Base-by-base conservation (phyloP, 1,140 invertebrate species). In the Apis cerana region DNA sequence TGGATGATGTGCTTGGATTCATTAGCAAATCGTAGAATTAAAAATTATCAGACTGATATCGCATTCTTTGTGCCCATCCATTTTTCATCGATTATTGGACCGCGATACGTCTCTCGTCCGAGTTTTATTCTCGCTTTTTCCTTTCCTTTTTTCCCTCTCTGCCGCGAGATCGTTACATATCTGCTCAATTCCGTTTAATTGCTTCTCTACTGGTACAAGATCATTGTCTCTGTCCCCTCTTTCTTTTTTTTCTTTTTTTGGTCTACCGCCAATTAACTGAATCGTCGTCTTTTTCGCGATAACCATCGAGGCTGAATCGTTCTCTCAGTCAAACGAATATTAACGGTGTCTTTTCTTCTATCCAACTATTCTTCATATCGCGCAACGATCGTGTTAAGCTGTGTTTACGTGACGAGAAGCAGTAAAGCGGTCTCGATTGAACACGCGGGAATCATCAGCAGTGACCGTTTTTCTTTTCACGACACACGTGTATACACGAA, bases 101-200 rank as follows among this genome's bases (percentile, higher is more conserved):
- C 27, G 27, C 27, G 27, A 27, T 27, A 27, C 33, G 33, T 33
- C 33, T 33, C 33, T 33, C 33, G 33, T 43, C 4, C 5, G 33
- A 43, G 33, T 33, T 33, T 33, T 33, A 33, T 43, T 0, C 5
- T 19, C 8, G 13, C 58, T 52, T 13, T 52, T 11, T 52, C 50
- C 12, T 12, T 52, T 52, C 4, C 1, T 12, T 52, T 12, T 52
- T 52, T 1, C 11, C 50, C 12, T 52, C 12, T 13, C 50, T 52
- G 33, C 4, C 33, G 4, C 21, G 19, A 76, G 68, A 59, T 48
- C 61, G 76, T 86, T 85, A 88, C 88, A 83, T 88, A 81, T 23
- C 84, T 48, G 64, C 75, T 88, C 89, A 88, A 90, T 90, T 90
- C 77, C 82, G 84, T 69, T 85, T 90, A 90, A 90, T 90, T 90